Conservation (phyloP, 2,113 vertebrate species). For the Axis porcinus region DNA sequence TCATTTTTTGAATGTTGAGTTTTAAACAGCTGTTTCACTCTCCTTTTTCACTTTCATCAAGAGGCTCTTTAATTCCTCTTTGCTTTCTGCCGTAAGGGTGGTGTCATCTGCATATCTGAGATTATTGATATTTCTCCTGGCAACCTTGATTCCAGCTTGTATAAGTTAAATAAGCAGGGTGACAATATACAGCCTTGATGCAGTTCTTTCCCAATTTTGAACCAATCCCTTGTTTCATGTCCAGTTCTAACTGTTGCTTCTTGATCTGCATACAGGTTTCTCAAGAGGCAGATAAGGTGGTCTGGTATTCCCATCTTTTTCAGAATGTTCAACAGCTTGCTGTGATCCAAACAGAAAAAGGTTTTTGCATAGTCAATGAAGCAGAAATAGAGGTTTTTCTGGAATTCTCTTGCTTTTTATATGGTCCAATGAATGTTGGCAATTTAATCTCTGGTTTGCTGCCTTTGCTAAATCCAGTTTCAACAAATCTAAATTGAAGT, state of each 20-base stretch:
- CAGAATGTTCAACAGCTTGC: neutral
- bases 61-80: neutral
- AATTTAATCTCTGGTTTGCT: neutral
- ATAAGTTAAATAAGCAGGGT: neutral
- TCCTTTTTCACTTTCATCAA: neutral
- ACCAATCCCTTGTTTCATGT: neutral
- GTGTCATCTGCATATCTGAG: neutral
- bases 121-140: neutral
- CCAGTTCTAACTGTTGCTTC: neutral
- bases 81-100: neutral
- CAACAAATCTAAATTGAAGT: neutral
- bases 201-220: neutral
- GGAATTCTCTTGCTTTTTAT: neutral
- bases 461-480: neutral
- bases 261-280: neutral
- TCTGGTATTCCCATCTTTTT: neutral
- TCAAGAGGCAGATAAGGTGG: neutral
- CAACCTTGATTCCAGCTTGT: neutral
- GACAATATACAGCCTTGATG: neutral
- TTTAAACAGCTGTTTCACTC: neutral
- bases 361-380: neutral
- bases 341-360: neutral
- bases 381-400: neutral
- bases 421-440: neutral
- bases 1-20: neutral